Evolutionary conservation across 2,888 invertebrate genomes (phyloP).

Genomic region (Leucophora obtusa): DNA sequence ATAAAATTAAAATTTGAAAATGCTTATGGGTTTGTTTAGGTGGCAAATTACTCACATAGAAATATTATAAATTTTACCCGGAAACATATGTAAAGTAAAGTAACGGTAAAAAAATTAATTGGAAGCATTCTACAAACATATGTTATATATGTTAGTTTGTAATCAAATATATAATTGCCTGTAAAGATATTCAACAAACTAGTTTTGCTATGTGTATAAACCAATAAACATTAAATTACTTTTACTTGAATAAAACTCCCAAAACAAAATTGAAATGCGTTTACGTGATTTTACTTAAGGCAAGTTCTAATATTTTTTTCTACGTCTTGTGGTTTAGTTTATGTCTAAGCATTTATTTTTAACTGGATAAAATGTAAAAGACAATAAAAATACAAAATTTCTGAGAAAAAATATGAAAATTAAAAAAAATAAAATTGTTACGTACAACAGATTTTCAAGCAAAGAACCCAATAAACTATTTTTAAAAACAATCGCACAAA

Average conservation of each 20-base stretch:
- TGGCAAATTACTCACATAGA: too few species aligned
- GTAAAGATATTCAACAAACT: too few species aligned
- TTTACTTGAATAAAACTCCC: background rate
- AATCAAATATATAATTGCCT: too few species aligned
- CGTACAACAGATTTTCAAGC: background rate
- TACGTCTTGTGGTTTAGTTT: background rate
- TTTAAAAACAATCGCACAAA: background rate
- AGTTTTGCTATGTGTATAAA: too few species aligned
- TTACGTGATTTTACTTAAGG: conserved; percentile 31
- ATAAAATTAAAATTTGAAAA: too few species aligned
- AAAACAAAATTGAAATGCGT: conserved; percentile 13
- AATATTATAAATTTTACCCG: too few species aligned
- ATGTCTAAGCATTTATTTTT: background rate
- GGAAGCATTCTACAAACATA: too few species aligned
- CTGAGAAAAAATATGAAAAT: background rate
- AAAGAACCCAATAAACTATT: background rate
- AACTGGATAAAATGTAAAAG: conserved; percentile 1
- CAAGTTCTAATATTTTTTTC: background rate
- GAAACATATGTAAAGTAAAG: too few species aligned
- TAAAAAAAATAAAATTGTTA: background rate
- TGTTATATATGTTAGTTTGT: too few species aligned
- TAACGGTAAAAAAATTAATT: too few species aligned
- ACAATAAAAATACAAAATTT: background rate
- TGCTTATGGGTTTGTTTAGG: too few species aligned
- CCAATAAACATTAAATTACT: conserved; percentile 20